Evolutionary conservation across 2,888 invertebrate species (phyloP).

Genomic region (Nemapogon koenigi): DNA sequence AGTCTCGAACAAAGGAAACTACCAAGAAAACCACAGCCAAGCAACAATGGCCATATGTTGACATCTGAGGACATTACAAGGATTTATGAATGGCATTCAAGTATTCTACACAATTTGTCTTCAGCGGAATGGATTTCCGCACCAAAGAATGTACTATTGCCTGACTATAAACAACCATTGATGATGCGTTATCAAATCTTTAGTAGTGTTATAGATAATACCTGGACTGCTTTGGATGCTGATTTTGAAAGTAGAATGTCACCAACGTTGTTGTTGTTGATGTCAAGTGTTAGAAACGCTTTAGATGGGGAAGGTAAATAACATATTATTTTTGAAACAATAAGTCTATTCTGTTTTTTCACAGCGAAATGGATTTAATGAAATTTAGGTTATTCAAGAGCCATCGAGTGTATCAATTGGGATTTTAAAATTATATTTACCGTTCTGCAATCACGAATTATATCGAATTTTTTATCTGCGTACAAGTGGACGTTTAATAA

Average conservation of each 20-base stretch:
- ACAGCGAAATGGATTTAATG: too few relatives aligned
- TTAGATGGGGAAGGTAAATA: constrained; percentile 45
- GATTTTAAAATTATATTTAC: too few relatives aligned
- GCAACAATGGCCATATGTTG: constrained; percentile 23
- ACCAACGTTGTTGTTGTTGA: constrained; percentile 65
- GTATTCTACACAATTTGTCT: constrained; percentile 63
- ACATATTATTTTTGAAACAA: too few relatives aligned
- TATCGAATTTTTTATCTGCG: too few relatives aligned
- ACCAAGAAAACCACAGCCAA: constrained; percentile 20
- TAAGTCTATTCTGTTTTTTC: too few relatives aligned
- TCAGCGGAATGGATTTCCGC: constrained; percentile 66
- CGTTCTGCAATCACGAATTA: too few relatives aligned
- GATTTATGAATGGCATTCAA: constrained; percentile 68
- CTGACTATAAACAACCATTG: constrained; percentile 50
- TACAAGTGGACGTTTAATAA: too few relatives aligned
- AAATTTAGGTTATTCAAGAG: too few relatives aligned
- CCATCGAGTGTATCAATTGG: too few relatives aligned
- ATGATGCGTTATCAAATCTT: constrained; percentile 67
- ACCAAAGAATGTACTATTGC: constrained; percentile 44
- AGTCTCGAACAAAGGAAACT: constrained; percentile 54
- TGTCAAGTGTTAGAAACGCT: constrained; percentile 55
- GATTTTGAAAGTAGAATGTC: constrained; percentile 58
- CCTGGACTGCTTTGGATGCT: constrained; percentile 58
- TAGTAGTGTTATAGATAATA: constrained; percentile 54
- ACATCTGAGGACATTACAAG: constrained; percentile 61